Evolutionary conservation across 2,888 invertebrate species (phyloP).

Genomic region (Calephelis perditalis): DNA sequence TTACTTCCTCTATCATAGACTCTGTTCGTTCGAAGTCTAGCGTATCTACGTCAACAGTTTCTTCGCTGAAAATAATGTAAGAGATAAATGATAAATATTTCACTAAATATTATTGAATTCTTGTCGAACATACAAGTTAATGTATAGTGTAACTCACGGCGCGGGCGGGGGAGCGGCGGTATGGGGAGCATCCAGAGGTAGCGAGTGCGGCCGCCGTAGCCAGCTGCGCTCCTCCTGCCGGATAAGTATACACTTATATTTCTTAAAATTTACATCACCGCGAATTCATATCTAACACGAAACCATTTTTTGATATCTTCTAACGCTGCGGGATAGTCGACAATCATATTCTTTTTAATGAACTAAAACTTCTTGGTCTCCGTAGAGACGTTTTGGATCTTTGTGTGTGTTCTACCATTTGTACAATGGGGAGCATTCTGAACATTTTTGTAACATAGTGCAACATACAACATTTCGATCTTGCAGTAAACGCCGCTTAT

Average conservation of each 20-base stretch:
- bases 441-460: not conserved
- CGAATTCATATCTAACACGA: too few species aligned
- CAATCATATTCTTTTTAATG: too few species aligned
- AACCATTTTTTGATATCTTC: too few species aligned
- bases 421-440: not conserved
- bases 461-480: too few species aligned
- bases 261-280: not conserved
- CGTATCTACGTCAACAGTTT: slow-evolving; percentile 43
- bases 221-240: slow-evolving; percentile 61
- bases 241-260: too few species aligned
- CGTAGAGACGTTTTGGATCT: too few species aligned
- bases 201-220: slow-evolving; percentile 60
- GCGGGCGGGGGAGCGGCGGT: slow-evolving; percentile 34
- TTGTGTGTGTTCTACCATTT: not conserved
- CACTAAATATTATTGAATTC: too few species aligned
- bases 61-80: slow-evolving; percentile 43
- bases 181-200: slow-evolving; percentile 38
- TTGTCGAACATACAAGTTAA: too few species aligned
- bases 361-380: not conserved
- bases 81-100: not conserved
- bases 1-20: slow-evolving; percentile 51
- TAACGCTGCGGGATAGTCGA: too few species aligned
- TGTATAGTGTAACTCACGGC: slow-evolving; percentile 19
- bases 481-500: too few species aligned
- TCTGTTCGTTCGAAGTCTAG: slow-evolving; percentile 61